Percentiles rank a stretch among this genome's conserved stretches.
Evolutionary conservation across 2,888 invertebrate species (phyloP).

Genomic region (Cyaniris semiargus): DNA sequence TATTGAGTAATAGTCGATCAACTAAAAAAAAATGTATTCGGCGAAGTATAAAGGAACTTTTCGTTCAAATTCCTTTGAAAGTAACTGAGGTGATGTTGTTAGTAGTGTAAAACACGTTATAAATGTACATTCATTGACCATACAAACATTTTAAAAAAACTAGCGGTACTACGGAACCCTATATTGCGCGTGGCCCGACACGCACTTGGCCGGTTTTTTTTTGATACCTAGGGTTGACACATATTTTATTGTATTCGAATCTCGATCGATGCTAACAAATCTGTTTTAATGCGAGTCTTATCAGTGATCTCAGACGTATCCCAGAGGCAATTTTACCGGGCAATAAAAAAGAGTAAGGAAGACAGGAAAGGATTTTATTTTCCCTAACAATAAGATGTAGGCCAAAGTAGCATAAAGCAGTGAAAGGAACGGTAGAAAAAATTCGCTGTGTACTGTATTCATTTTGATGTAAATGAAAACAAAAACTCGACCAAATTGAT

Average conservation of each 20-base stretch:
- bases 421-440: background rate
- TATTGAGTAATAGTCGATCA: too few species aligned
- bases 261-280: background rate
- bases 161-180: too few species aligned
- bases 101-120: too few species aligned
- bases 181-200: too few species aligned
- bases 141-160: too few species aligned
- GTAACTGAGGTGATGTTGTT: too few species aligned
- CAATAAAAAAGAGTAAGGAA: slow-evolving; percentile 20
- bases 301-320: slow-evolving; percentile 6
- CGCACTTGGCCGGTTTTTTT: too few species aligned
- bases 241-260: background rate
- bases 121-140: too few species aligned
- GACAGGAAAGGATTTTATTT: slow-evolving; percentile 26
- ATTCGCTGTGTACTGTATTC: background rate
- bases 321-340: slow-evolving; percentile 2
- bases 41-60: too few species aligned
- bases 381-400: background rate
- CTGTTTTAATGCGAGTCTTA: slow-evolving; percentile 7
- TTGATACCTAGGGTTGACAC: background rate
- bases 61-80: too few species aligned
- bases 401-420: background rate
- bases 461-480: background rate
- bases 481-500: background rate
- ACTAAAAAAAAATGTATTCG: too few species aligned